Conservation (phyloP, 2,888 invertebrate genomes). For the Gerris lacustris region DNA sequence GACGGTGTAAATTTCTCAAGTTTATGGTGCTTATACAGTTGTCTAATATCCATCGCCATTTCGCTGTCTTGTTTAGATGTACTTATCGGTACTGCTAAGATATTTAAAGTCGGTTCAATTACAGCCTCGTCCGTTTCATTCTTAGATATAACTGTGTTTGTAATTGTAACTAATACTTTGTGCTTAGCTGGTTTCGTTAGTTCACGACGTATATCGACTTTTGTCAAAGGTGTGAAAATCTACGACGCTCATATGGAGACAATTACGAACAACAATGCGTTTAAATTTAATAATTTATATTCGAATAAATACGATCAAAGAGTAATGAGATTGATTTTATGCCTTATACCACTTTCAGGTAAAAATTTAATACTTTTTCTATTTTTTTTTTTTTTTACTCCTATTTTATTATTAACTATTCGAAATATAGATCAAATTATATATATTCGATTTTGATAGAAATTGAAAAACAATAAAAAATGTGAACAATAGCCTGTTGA, state of each 20-base stretch:
- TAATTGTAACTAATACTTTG: not conserved
- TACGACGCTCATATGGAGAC: not conserved
- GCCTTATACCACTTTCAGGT: not conserved
- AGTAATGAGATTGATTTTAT: not conserved
- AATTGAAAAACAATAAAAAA: too few species aligned
- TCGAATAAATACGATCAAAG: not conserved
- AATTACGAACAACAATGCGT: not conserved
- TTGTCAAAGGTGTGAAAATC: not conserved
- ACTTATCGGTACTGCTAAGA: not conserved
- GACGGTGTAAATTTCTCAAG: not conserved
- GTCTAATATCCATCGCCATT: not conserved
- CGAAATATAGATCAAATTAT: too few species aligned
- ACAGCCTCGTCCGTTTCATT: not conserved
- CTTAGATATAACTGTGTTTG: not conserved
- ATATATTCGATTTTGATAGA: too few species aligned
- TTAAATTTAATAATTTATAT: not conserved
- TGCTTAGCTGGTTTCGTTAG: not conserved
- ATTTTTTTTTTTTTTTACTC: too few species aligned
- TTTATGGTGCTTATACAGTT: not conserved
- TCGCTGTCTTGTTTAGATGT: not conserved
- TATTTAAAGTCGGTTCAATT: not conserved
- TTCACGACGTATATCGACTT: not conserved
- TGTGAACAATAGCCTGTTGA: too few species aligned
- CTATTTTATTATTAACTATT: too few species aligned
- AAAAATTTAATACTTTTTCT: not conserved